Evolutionary conservation across 2,113 vertebrate species (phyloP), one percentile per base, ranked within the genome.

Genomic region (Muntiacus reevesi): DNA sequence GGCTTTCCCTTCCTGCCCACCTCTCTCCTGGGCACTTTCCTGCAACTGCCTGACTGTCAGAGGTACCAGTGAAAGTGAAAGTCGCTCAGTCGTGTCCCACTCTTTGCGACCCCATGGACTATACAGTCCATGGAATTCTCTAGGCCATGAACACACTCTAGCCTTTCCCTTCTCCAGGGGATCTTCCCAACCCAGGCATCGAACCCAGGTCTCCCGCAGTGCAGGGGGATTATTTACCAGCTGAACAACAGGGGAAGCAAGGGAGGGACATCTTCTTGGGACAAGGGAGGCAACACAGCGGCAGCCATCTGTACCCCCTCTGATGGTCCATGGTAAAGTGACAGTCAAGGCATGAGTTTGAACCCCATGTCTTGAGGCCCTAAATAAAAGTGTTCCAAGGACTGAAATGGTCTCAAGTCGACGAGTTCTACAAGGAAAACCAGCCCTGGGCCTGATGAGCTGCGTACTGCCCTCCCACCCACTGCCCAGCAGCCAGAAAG

Each of bases 341-440:
- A 13, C n/a, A 43, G 45, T 43, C 47, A 87, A 57, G 17, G 55
- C 9, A 13, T 33, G 43, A 33, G 88, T 55, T 7, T 78, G 50
- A 84, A 87, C 28, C 3, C 43, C 0, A 19, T 19, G 28, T 79
- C 28, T 47, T 79, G 36, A 86, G 25, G 10, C 12, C 45, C 60
- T 91, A 64, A 71, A 50, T 89, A 78, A 85, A 57, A 88, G 50
- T 87, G 74, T 87, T 54, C 79, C 81, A 36, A 78, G 33, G 47
- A n/a, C 5, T 59, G n/a, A 96, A 89, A 87, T 23, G 2, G 6
- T 95, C 81, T 95, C 36, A 5, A 67, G 28, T 3, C 17, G 15
- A 19, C 0, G 28, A 94, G 84, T 36, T 84, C 14, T 40, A 21
- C 55, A 57, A 79, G 30, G 21, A 93, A 43, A 91, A 15, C 5